Percentiles rank a stretch among this genome's conserved stretches.
Conservation (phyloP, 1,140 invertebrate genomes). For the Laupala kohalensis region DNA sequence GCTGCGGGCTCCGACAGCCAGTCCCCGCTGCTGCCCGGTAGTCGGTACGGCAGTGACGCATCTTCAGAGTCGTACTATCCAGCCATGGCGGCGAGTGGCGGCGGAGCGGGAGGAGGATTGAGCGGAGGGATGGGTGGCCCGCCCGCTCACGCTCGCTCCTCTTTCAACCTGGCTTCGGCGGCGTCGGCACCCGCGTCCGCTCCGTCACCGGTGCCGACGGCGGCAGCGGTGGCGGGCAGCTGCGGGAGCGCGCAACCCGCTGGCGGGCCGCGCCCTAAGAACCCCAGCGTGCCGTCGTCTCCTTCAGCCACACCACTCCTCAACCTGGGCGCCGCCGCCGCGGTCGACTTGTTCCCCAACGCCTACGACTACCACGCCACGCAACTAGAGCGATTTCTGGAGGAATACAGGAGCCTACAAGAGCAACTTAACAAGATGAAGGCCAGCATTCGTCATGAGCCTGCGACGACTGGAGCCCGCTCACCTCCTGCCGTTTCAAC, state of each 20-base stretch:
- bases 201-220: not conserved
- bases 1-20: conserved; percentile 52
- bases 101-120: conserved; percentile 23
- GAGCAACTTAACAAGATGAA: conserved; percentile 65
- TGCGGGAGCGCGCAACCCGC: no score
- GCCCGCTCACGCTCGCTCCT: conserved; percentile 17
- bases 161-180: conserved; percentile 16
- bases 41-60: conserved; percentile 28
- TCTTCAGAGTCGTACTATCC: not conserved
- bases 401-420: conserved; percentile 59
- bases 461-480: conserved; percentile 15
- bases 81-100: conserved; percentile 21
- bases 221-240: no score
- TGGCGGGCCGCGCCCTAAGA: no score
- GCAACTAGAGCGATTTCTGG: conserved; percentile 58
- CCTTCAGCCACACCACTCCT: conserved; percentile 18
- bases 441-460: conserved; percentile 51
- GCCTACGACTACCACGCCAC: conserved; percentile 61
- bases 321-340: conserved; percentile 13
- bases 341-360: conserved; percentile 21
- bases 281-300: conserved; percentile 25
- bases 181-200: not conserved
- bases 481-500: not conserved
- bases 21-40: conserved; percentile 43
- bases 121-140: conserved; percentile 9